A percentile compares a stretch with the other conserved stretches of the same genome.
Conservation (phyloP, 2,113 vertebrate species). For the Hucho hucho region DNA sequence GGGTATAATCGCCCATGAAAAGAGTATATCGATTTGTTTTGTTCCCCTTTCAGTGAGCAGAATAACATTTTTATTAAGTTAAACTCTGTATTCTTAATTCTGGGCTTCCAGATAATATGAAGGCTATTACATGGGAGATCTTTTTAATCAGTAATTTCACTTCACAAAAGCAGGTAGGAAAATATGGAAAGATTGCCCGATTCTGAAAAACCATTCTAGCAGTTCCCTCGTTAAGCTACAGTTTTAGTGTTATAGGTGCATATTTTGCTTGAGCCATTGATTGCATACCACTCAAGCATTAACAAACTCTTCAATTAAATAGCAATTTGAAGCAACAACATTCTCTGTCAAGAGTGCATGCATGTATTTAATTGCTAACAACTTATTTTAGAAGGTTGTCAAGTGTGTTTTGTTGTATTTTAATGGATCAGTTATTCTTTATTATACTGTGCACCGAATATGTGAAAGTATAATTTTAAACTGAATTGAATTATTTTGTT, state of each 20-base stretch:
- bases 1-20: conserved; percentile 1
- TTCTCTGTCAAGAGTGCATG: not conserved
- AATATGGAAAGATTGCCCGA: not conserved
- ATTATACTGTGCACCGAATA: not conserved
- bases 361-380: not conserved
- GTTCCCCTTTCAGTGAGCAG: not conserved
- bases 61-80: not conserved
- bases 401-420: not conserved
- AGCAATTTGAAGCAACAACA: not conserved
- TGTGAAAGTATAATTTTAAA: too few species aligned
- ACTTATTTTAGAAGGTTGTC: not conserved
- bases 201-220: not conserved
- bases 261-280: not conserved
- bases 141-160: not conserved
- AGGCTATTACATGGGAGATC: not conserved
- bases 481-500: too few species aligned
- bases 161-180: not conserved
- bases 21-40: not conserved
- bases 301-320: not conserved
- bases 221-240: not conserved
- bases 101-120: not conserved
- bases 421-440: too few species aligned
- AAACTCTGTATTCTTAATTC: not conserved
- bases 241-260: not conserved
- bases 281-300: not conserved